Evolutionary conservation across 2,113 vertebrate genomes (phyloP).

Genomic region (Melanostigma gelatinosum): DNA sequence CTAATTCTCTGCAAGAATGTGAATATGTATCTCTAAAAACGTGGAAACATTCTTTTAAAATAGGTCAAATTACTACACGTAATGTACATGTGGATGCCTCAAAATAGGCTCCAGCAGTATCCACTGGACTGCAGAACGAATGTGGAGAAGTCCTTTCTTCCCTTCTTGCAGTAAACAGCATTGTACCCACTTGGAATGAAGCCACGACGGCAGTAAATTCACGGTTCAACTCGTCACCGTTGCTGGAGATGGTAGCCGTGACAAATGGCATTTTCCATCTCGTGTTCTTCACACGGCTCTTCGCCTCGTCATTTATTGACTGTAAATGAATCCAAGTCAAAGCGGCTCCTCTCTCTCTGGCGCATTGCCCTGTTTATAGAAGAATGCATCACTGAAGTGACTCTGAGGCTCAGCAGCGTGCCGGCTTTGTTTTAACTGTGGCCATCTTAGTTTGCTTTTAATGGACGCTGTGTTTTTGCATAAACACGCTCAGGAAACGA

Average conservation of each 20-base stretch:
- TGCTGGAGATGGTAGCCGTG: constrained; percentile 21
- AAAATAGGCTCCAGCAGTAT: background rate
- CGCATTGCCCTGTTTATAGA: constrained; percentile 54
- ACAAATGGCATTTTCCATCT: constrained; percentile 54
- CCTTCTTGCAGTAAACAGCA: background rate
- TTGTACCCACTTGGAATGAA: constrained; percentile 17
- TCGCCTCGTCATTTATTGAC: constrained; percentile 7
- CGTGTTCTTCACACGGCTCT: constrained; percentile 16
- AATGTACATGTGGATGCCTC: background rate
- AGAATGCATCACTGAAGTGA: constrained; percentile 57
- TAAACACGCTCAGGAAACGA: constrained; percentile 53
- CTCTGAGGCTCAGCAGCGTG: constrained; percentile 8
- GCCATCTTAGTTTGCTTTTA: constrained; percentile 27
- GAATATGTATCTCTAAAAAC: background rate
- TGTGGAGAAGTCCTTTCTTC: constrained; percentile 1
- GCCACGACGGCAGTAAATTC: constrained; percentile 41
- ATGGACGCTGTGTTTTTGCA: constrained; percentile 21
- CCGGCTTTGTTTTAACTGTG: constrained; percentile 40
- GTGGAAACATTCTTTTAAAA: background rate
- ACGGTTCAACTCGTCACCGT: constrained; percentile 23
- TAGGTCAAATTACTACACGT: background rate
- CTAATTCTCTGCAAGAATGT: background rate
- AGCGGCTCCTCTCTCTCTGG: background rate
- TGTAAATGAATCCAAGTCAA: constrained; percentile 29
- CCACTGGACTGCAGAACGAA: background rate